Conservation (phyloP, 2,888 invertebrate genomes). For the Drosophila quinaria region DNA sequence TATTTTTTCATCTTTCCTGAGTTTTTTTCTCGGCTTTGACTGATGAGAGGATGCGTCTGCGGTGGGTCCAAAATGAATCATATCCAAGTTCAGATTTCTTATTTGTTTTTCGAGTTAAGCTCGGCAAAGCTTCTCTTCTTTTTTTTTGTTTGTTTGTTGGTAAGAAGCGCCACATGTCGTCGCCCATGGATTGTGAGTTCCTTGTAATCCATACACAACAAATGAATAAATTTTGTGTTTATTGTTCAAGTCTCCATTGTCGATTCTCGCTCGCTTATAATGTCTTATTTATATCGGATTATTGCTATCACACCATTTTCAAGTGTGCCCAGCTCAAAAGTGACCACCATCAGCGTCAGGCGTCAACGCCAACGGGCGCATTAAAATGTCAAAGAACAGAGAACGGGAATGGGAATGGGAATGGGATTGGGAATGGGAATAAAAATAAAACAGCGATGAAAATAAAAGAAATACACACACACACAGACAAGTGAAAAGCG, state of each 20-base stretch:
- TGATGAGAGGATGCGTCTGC: conserved; percentile 63
- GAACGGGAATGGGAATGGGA: conserved; percentile 18
- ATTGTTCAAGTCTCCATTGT: conserved; percentile 39
- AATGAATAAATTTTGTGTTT: conserved; percentile 60
- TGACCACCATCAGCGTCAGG: conserved; percentile 75
- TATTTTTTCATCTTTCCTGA: background rate
- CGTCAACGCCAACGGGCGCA: conserved; percentile 79
- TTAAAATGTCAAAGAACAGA: conserved; percentile 76
- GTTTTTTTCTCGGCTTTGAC: conserved; percentile 44
- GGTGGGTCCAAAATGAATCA: conserved; percentile 65
- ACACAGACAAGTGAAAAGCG: conserved; percentile 67
- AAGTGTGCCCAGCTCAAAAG: conserved; percentile 63
- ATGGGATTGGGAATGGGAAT: conserved; percentile 7
- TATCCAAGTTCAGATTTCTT: conserved; percentile 12
- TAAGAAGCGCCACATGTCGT: conserved; percentile 73
- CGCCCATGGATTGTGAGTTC: conserved; percentile 54
- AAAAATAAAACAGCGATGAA: conserved; percentile 4
- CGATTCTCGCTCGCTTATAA: conserved; percentile 53
- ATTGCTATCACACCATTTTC: conserved; percentile 79
- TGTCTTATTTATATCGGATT: conserved; percentile 80
- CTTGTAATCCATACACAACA: conserved; percentile 63
- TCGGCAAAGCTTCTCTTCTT: conserved; percentile 29
- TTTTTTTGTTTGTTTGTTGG: background rate
- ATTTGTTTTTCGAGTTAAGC: conserved; percentile 14
- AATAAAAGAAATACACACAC: conserved; percentile 21